These are phyloP conservation scores for Tribolium madens DNA, from an alignment of 1,140 invertebrate species.

Conservation along the genomic window DNA sequence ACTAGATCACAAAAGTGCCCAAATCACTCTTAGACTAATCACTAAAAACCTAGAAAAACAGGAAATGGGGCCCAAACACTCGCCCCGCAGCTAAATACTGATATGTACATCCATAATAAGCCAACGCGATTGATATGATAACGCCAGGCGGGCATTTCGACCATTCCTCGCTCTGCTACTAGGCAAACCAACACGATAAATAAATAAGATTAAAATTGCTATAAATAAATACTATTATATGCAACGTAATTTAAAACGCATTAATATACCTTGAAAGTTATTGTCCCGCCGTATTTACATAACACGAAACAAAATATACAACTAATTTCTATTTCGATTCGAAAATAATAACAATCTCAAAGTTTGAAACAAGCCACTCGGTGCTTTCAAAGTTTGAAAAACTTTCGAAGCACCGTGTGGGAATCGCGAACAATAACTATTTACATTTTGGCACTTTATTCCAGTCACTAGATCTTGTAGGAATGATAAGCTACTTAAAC, in stretches of 20 bases:
- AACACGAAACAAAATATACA: conserved; percentile 13
- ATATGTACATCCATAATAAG: conserved; percentile 23
- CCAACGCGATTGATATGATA: not conserved
- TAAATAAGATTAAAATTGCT: conserved; percentile 18
- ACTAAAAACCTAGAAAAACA: conserved; percentile 19
- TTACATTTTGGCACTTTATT: conserved; percentile 36
- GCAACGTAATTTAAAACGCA: conserved; percentile 8
- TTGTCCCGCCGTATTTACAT: conserved; percentile 45
- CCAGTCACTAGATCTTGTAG: conserved; percentile 9
- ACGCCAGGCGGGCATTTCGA: not conserved
- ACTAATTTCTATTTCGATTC: conserved; percentile 6
- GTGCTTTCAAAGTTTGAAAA: too few relatives aligned
- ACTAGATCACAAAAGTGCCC: conserved; percentile 56
- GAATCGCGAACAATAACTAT: conserved; percentile 11
- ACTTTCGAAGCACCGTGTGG: not conserved
- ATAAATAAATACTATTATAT: conserved; percentile 36
- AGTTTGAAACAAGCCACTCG: not conserved
- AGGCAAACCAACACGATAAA: conserved; percentile 18
- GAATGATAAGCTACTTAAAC: conserved; percentile 10
- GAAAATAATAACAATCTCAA: conserved; percentile 5
- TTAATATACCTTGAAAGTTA: conserved; percentile 43
- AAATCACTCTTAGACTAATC: too few relatives aligned
- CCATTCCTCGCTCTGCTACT: conserved; percentile 1
- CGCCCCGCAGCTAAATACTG: not conserved
- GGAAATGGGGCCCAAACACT: not conserved